phyloP scores from a whole-genome alignment of 2,888 invertebrate species.

The Diarsia dahlii region DNA sequence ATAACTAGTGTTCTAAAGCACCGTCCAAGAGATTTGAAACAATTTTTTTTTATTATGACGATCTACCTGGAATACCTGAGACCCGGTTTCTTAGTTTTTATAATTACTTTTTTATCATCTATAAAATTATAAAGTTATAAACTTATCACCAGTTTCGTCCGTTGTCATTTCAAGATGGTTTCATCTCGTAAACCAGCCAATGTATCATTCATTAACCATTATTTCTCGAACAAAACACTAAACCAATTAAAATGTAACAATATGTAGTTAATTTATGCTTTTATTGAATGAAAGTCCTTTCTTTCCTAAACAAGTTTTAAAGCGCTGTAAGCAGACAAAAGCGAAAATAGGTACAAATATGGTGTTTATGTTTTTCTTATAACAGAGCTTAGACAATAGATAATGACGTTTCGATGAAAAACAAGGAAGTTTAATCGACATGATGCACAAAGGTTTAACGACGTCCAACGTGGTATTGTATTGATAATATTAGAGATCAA shows the following conservation, averaged over 20 bases:
- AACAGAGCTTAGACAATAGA: background rate
- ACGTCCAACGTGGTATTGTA: background rate
- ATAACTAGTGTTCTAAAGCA: background rate
- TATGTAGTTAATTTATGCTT: background rate
- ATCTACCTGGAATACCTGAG: background rate
- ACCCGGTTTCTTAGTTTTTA: background rate
- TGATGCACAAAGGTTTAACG: background rate
- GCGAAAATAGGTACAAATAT: background rate
- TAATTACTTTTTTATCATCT: background rate
- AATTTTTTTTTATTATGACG: too few species aligned
- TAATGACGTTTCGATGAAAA: background rate
- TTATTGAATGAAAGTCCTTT: background rate
- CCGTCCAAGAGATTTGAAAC: background rate
- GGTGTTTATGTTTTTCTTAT: background rate
- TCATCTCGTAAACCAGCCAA: background rate
- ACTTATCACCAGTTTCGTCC: background rate
- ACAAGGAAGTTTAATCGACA: background rate
- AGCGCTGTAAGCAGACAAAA: background rate
- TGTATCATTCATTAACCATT: conserved; percentile 10
- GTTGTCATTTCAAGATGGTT: background rate
- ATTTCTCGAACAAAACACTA: background rate
- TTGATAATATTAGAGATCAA: background rate
- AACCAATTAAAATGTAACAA: background rate
- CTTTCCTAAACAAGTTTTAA: too few species aligned
- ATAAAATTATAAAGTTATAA: conserved; percentile 2